Conservation (phyloP, 2,113 vertebrate genomes). For the Cryptotis parvus region DNA sequence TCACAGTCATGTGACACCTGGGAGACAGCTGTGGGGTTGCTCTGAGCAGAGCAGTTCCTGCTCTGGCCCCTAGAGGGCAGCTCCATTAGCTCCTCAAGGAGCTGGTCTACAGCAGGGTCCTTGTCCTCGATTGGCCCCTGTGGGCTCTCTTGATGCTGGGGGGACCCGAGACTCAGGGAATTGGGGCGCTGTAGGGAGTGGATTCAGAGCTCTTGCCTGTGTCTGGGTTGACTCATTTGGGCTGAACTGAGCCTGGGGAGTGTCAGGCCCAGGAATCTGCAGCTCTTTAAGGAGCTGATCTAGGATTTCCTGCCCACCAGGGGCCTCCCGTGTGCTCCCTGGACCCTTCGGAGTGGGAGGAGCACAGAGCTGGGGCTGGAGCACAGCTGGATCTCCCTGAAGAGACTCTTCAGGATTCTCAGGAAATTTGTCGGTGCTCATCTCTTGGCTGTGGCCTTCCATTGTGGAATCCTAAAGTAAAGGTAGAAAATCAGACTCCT, state of each 20-base stretch:
- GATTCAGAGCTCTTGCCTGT: neutral
- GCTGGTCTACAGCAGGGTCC: neutral
- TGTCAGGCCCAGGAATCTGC: too few relatives aligned
- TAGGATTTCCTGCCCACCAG: too few relatives aligned
- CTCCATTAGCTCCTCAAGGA: neutral
- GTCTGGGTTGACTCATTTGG: too few relatives aligned
- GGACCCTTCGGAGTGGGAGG: neutral
- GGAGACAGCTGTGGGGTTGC: neutral
- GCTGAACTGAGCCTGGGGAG: too few relatives aligned
- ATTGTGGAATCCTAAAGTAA: slow-evolving; percentile 29
- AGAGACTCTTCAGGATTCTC: too few relatives aligned
- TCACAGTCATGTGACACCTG: neutral
- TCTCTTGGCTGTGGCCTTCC: neutral
- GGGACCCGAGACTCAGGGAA: neutral
- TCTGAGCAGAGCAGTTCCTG: neutral
- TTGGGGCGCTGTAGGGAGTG: neutral
- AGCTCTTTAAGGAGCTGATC: too few relatives aligned
- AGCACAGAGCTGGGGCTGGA: neutral
- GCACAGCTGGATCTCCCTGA: neutral
- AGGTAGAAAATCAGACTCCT: neutral
- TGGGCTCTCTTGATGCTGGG: neutral
- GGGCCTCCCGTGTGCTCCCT: too few relatives aligned
- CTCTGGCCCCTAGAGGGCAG: neutral
- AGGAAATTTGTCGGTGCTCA: neutral
- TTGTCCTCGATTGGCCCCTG: neutral